Evolutionary conservation across 2,113 vertebrate genomes (phyloP).

Genomic region (Oryzias woworae): DNA sequence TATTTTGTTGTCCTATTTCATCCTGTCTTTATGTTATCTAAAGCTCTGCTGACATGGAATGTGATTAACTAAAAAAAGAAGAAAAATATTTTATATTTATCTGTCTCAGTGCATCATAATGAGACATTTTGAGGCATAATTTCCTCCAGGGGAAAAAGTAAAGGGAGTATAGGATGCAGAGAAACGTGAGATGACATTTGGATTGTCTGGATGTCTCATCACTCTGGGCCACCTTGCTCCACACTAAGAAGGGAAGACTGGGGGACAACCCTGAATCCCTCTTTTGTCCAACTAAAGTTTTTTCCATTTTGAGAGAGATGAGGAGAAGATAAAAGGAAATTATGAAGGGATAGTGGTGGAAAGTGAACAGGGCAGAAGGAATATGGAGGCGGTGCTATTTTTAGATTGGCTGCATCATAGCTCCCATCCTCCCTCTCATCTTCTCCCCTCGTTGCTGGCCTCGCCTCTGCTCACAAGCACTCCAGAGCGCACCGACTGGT

Average conservation of each 20-base stretch:
- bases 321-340: slow-evolving; percentile 13
- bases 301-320: slow-evolving; percentile 14
- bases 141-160: neutral
- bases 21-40: too few species aligned
- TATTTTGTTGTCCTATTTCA: too few species aligned
- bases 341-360: slow-evolving; percentile 14
- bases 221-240: neutral
- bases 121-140: neutral
- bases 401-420: slow-evolving; percentile 50
- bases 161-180: neutral
- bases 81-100: neutral
- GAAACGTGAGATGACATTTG: slow-evolving; percentile 23
- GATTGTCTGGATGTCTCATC: slow-evolving; percentile 6
- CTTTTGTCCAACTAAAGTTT: slow-evolving; percentile 5
- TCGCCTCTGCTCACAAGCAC: slow-evolving; percentile 45
- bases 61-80: neutral
- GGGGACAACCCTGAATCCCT: slow-evolving; percentile 4
- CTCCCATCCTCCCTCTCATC: slow-evolving; percentile 20
- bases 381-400: slow-evolving; percentile 58
- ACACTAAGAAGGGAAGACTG: neutral
- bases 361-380: slow-evolving; percentile 33
- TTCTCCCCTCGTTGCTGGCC: slow-evolving; percentile 41
- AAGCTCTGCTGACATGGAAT: neutral
- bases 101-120: neutral
- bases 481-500: slow-evolving; percentile 35